Evolutionary conservation across 2,888 invertebrate species (phyloP).

Genomic region (Tipula unca): DNA sequence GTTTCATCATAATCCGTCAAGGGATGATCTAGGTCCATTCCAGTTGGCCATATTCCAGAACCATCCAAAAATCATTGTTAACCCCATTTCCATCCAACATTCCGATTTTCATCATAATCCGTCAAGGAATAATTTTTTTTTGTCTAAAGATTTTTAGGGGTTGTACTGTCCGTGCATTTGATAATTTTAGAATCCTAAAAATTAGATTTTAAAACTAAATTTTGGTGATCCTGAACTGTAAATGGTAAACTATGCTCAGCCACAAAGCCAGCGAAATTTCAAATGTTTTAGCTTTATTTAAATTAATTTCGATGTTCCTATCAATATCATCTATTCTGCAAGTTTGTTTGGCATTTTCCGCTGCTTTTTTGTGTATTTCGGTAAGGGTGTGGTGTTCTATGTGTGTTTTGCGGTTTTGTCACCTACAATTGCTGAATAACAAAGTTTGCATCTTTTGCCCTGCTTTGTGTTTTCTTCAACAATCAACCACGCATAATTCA

Average conservation of each 20-base stretch:
- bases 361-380: not conserved
- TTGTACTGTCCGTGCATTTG: not conserved
- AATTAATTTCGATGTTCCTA: not conserved
- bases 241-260: conserved; percentile 22
- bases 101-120: too few species aligned
- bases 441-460: not conserved
- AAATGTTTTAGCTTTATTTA: conserved; percentile 8
- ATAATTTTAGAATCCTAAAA: conserved; percentile 21
- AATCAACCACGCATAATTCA: not conserved
- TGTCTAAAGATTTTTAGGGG: too few species aligned
- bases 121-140: too few species aligned
- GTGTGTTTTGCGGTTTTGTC: not conserved
- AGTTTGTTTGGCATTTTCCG: not conserved
- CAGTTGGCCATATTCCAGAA: too few species aligned
- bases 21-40: too few species aligned
- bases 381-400: not conserved
- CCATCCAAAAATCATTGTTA: too few species aligned
- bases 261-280: conserved; percentile 16
- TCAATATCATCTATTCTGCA: not conserved
- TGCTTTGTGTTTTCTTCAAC: not conserved
- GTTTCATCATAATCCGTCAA: too few species aligned
- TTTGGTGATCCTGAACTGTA: conserved; percentile 20
- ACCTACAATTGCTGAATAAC: not conserved
- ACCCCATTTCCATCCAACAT: too few species aligned
- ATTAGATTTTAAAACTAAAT: conserved; percentile 17